phyloP scores from a whole-genome alignment of 2,797 vertebrate species.

The Mormyrus proboscirostris region DNA sequence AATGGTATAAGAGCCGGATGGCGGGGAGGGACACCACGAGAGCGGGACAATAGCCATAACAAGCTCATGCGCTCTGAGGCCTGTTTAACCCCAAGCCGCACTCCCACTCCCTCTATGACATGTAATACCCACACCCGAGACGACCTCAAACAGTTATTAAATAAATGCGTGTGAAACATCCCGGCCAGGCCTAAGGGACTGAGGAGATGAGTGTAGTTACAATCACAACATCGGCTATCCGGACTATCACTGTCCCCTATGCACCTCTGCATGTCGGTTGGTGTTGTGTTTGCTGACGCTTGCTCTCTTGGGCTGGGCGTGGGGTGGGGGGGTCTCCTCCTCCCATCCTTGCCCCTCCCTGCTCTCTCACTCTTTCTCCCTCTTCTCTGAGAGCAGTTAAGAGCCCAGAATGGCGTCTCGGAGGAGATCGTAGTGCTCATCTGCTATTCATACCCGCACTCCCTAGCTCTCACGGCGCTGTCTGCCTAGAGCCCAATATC shows the following conservation, averaged over 20 bases:
- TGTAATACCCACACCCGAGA: neutral
- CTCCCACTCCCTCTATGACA: neutral
- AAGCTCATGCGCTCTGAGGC: slow-evolving; percentile 4
- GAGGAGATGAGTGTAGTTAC: neutral
- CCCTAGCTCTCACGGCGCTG: neutral
- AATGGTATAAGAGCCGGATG: slow-evolving; percentile 22
- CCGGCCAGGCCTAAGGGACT: neutral
- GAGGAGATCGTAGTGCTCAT: neutral
- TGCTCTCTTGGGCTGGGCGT: neutral
- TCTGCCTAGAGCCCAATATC: slow-evolving; percentile 9
- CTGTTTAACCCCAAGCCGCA: neutral
- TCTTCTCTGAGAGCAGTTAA: neutral
- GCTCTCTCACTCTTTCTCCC: neutral
- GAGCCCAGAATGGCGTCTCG: neutral
- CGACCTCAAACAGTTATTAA: neutral
- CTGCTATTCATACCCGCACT: neutral
- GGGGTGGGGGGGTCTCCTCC: neutral
- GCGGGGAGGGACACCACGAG: neutral
- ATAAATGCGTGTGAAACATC: neutral
- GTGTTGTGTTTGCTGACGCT: neutral
- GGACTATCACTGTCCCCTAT: neutral
- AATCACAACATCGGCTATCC: neutral
- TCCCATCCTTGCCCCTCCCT: neutral
- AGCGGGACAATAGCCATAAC: neutral
- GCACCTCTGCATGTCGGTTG: neutral